These are phyloP conservation scores for Schizopygopsis pylzovi DNA, from an alignment of 2,797 vertebrate species.

Conservation along the genomic window DNA sequence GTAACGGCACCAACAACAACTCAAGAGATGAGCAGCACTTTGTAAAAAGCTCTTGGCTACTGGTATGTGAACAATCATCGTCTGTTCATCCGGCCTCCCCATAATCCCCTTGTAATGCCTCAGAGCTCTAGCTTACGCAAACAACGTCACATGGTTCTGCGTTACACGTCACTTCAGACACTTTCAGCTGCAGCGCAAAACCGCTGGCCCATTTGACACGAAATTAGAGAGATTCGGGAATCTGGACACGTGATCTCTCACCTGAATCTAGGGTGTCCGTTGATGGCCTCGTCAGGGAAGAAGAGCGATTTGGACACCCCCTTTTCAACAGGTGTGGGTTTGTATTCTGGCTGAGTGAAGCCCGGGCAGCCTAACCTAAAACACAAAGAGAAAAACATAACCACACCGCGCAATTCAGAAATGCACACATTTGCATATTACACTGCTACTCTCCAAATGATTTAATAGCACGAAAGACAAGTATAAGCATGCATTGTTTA, in stretches of 20 bases:
- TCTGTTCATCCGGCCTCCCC: background rate
- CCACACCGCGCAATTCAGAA: background rate
- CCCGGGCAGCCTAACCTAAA: slow-evolving; percentile 92
- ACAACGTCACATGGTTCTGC: slow-evolving; percentile 2
- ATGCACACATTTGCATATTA: background rate
- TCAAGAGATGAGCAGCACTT: background rate
- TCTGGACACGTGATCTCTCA: slow-evolving; percentile 61
- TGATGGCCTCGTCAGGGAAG: slow-evolving; percentile 96
- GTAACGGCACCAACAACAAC: too few relatives aligned
- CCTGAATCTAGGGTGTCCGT: slow-evolving; percentile 95
- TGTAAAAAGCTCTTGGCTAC: slow-evolving; percentile 1
- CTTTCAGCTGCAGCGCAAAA: background rate
- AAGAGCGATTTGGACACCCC: slow-evolving; percentile 95
- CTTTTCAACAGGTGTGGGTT: slow-evolving; percentile 87
- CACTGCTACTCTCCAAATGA: background rate
- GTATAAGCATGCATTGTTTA: background rate
- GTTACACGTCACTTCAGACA: slow-evolving; percentile 6
- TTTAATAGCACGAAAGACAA: background rate
- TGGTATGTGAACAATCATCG: slow-evolving; percentile 25
- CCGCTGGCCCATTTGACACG: too few relatives aligned
- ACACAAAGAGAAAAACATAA: background rate
- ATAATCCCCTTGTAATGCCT: slow-evolving; percentile 13
- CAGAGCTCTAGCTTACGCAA: slow-evolving; percentile 25
- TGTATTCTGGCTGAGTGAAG: slow-evolving; percentile 88
- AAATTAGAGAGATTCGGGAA: background rate